These are phyloP conservation scores for Drosophila eohydei DNA, from an alignment of 2,888 invertebrate species.

Conservation along the genomic window DNA sequence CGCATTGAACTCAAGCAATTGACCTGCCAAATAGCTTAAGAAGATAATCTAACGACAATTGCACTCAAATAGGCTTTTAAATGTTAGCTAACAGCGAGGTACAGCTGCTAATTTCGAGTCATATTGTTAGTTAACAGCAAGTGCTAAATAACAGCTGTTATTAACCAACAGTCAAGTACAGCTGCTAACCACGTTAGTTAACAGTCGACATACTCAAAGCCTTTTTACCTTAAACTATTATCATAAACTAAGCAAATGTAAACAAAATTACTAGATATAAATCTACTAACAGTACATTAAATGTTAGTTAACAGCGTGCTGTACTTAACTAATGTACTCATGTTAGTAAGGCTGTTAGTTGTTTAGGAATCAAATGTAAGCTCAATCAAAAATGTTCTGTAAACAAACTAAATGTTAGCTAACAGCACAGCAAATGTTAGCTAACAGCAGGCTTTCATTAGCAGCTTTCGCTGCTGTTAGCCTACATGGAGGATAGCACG, in stretches of 20 bases:
- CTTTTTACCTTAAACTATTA: no score
- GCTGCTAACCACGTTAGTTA: no score
- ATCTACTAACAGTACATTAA: background rate
- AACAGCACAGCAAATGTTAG: slow-evolving; percentile 6
- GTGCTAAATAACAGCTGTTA: background rate
- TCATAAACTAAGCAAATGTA: background rate
- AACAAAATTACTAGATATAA: background rate
- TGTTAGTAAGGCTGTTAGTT: background rate
- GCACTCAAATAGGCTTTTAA: slow-evolving; percentile 14
- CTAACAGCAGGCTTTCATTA: slow-evolving; percentile 19
- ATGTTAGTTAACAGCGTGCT: background rate
- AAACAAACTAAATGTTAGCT: slow-evolving; percentile 5
- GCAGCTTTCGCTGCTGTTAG: background rate
- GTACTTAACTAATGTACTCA: background rate
- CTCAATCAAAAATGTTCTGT: background rate
- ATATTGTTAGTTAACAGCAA: slow-evolving; percentile 25
- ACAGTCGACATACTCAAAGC: no score
- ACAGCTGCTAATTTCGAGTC: background rate
- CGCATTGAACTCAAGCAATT: slow-evolving; percentile 58
- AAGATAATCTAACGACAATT: slow-evolving; percentile 44
- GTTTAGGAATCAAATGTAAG: background rate
- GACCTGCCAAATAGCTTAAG: slow-evolving; percentile 23
- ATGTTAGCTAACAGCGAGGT: slow-evolving; percentile 25
- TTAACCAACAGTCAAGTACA: no score
- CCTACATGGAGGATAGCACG: slow-evolving; percentile 10